A percentile compares a stretch with the other conserved stretches of the same genome.
These are phyloP conservation scores for Dendronephthya gigantea DNA, from an alignment of 64 coral and sea anemone genomes.

Conservation along the genomic window DNA sequence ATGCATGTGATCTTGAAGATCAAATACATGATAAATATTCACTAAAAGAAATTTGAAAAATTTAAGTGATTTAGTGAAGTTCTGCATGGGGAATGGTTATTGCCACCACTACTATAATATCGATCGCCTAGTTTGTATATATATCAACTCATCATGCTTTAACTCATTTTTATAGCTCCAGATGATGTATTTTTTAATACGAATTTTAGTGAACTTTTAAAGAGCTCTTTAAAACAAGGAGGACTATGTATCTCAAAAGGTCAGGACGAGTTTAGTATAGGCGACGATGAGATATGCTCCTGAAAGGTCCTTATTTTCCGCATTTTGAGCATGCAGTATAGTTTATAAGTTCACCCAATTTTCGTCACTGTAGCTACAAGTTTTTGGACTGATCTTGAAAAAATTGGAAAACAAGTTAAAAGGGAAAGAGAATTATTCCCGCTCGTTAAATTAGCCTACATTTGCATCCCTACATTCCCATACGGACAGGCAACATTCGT, in stretches of 20 bases:
- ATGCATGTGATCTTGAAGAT: no score
- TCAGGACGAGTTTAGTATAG: background rate
- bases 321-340: background rate
- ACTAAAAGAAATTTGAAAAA: no score
- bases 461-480: background rate
- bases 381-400: background rate
- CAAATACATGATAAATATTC: no score
- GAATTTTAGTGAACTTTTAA: background rate
- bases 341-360: no score
- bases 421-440: background rate
- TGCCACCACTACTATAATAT: no score
- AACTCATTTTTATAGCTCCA: background rate
- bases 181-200: background rate
- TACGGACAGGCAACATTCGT: background rate
- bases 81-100: no score
- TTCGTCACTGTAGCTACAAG: background rate
- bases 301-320: background rate
- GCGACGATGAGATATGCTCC: background rate
- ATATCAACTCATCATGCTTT: background rate
- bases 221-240: background rate
- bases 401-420: background rate
- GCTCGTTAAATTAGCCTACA: background rate
- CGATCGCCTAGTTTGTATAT: no score
- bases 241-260: background rate
- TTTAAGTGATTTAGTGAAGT: no score